Evolutionary conservation across 2,888 invertebrate species (phyloP), one percentile per base, ranked within the genome.

Genomic region (Polydesmus complanatus): DNA sequence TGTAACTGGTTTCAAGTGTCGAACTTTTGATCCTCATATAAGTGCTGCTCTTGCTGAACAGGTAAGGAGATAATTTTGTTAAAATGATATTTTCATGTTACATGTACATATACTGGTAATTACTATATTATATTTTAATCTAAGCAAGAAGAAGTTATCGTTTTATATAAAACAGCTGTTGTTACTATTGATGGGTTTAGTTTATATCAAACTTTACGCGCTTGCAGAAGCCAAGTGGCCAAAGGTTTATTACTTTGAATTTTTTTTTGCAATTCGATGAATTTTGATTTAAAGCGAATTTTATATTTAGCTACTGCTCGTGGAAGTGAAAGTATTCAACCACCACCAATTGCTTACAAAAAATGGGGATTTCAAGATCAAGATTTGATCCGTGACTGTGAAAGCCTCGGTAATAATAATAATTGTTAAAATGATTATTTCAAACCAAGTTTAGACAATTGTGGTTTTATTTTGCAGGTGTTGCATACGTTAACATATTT

Each of bases 321-420:
- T 69, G 80, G 83, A 62, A 78, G 79, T 64, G 81, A 81, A 64
- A 75, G 76, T 26, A 69, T 75, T 23, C 74, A 75, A 65, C 80
- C 81, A 37, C 74, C 74, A 25, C 83, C 80, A 62, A 75, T 93
- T 58, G 80, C 80, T 18, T 86, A 86, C 68, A 85, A 88, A 70
- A 95, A 93, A 75, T 93, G 90, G 85, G 82, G 83, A n/a, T 87
- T 92, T 70, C 79, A 81, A 63, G 86, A 85, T 23, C 75, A 74
- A 65, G 83, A 84, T 57, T 75, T 79, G 54, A 79, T 87, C 1
- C 81, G 82, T 66, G 94, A 94, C 74, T 84, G 85, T 68, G 83
- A 85, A 54, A 83, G 85, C 11, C 82, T 88, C 54, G 88, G 88
- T 0, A 76, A 26, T 57, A 23, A 1, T 62, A 18, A 18, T 27